Conservation (phyloP, 1,140 invertebrate species). For the Lordiphosa clarofinis region DNA sequence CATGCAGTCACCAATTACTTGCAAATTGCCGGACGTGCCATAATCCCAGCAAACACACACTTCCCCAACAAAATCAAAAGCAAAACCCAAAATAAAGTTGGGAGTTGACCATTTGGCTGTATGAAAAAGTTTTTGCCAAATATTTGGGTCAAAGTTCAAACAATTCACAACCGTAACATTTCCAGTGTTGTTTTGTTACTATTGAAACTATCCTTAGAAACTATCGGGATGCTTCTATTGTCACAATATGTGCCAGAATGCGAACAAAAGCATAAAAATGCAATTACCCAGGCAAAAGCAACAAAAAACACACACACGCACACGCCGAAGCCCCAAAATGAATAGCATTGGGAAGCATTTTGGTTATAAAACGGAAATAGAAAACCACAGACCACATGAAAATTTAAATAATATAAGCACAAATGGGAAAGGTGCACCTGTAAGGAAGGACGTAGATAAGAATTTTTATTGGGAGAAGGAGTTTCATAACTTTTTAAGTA, state of each 20-base stretch:
- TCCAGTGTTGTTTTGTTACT: conserved; percentile 15
- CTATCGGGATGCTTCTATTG: conserved; percentile 22
- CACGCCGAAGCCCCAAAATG: conserved; percentile 29
- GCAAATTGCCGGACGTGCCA: conserved; percentile 24
- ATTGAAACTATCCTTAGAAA: conserved; percentile 32
- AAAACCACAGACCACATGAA: conserved; percentile 60
- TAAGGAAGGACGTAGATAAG: too few relatives aligned
- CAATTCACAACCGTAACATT: conserved; percentile 50
- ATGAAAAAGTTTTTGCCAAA: conserved; percentile 42
- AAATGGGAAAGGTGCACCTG: conserved; percentile 2
- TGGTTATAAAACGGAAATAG: conserved; percentile 46
- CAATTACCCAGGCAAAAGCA: conserved; percentile 46
- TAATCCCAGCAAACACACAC: conserved; percentile 2
- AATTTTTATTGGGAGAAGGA: too few relatives aligned
- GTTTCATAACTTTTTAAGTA: too few relatives aligned
- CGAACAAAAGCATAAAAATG: conserved; percentile 69
- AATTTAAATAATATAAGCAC: conserved; percentile 66
- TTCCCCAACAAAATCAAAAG: conserved; percentile 1
- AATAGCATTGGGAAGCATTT: conserved; percentile 42
- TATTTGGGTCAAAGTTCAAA: conserved; percentile 66
- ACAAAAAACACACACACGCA: conserved; percentile 1
- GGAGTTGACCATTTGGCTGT: conserved; percentile 20
- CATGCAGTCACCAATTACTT: conserved; percentile 33
- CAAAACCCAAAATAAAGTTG: conserved; percentile 25
- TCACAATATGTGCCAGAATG: conserved; percentile 28